These are phyloP conservation scores for Dendropsophus ebraccatus DNA, from an alignment of 2,113 vertebrate species.

Conservation along the genomic window DNA sequence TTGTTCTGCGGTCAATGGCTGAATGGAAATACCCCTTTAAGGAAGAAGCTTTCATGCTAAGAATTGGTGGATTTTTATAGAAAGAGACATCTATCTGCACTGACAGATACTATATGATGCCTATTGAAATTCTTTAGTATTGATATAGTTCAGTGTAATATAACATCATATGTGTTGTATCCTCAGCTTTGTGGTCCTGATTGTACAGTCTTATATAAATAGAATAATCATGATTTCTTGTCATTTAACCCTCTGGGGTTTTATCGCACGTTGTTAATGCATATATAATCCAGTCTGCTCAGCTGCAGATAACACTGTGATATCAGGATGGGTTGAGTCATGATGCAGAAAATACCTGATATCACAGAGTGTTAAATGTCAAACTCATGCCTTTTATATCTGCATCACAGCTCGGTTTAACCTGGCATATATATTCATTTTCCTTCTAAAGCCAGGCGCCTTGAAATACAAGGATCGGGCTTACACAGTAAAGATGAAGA, in stretches of 20 bases:
- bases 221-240: background rate
- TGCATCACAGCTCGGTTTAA: background rate
- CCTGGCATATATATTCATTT: background rate
- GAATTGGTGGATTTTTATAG: too few species aligned
- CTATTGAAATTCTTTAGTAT: too few species aligned
- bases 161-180: too few species aligned
- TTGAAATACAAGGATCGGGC: background rate
- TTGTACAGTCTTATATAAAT: background rate
- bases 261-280: background rate
- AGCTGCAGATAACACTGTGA: background rate
- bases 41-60: too few species aligned
- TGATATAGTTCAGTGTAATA: too few species aligned
- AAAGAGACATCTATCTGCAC: too few species aligned
- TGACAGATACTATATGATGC: too few species aligned
- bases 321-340: background rate
- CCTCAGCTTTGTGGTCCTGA: too few species aligned
- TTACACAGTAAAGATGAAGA: too few species aligned
- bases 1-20: too few species aligned
- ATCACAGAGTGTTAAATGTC: slow-evolving; percentile 1
- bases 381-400: background rate
- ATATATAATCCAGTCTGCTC: background rate
- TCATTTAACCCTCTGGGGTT: background rate
- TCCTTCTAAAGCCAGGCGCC: background rate
- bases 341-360: background rate
- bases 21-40: too few species aligned